phyloP scores from a whole-genome alignment of 2,113 vertebrate species.

The Microcebus lehilahytsara region DNA sequence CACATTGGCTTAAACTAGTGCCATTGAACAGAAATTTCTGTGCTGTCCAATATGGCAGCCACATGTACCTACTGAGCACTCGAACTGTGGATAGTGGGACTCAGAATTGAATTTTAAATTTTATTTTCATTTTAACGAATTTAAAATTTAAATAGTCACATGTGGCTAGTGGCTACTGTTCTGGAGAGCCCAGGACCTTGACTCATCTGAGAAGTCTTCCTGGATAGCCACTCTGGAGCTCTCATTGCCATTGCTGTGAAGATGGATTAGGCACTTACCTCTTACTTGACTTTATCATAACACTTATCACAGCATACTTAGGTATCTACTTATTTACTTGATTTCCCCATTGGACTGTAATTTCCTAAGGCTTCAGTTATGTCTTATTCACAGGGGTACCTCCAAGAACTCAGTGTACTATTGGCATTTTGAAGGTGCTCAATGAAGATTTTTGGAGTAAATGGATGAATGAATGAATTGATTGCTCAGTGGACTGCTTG shows the following conservation, averaged over 20 bases:
- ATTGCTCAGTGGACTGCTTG: neutral
- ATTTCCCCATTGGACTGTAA: neutral
- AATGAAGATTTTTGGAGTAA: neutral
- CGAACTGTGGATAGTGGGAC: neutral
- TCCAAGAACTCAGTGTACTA: neutral
- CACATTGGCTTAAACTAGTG: too few species aligned
- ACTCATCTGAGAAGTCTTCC: neutral
- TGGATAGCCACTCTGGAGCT: neutral
- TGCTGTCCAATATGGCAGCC: neutral
- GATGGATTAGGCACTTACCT: neutral
- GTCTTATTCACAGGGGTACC: neutral
- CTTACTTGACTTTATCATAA: neutral
- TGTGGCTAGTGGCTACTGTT: neutral
- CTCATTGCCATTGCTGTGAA: neutral
- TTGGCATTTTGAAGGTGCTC: neutral
- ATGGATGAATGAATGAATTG: constrained; percentile 34
- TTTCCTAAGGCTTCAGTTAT: neutral
- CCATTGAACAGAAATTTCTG: neutral
- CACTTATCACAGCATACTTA: neutral
- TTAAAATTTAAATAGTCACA: neutral
- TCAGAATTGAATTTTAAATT: neutral
- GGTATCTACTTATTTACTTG: neutral
- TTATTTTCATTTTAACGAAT: neutral
- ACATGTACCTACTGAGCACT: neutral
- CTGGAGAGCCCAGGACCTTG: neutral